phyloP scores from a whole-genome alignment of 1,140 invertebrate genomes.

The Drosophila triauraria region DNA sequence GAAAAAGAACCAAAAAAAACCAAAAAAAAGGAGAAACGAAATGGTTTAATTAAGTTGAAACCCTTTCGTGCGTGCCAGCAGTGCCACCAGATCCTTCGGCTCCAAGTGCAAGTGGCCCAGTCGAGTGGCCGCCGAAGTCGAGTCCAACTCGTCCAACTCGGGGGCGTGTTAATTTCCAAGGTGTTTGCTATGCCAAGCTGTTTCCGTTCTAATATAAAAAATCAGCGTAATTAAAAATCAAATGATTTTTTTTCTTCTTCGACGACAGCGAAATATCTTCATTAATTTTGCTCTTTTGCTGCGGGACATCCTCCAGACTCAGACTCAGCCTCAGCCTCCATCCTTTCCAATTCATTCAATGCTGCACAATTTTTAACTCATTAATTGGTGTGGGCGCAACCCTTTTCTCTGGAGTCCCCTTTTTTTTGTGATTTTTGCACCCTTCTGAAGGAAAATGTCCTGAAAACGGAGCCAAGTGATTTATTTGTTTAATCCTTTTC shows the following conservation, averaged over 20 bases:
- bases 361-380: slow-evolving; percentile 83
- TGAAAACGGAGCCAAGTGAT: slow-evolving; percentile 73
- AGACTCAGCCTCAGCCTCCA: not conserved
- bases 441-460: slow-evolving; percentile 53
- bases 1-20: slow-evolving; percentile 29
- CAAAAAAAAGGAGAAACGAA: slow-evolving; percentile 50
- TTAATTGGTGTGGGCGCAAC: slow-evolving; percentile 81
- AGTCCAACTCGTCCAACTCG: slow-evolving; percentile 10
- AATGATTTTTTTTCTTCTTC: slow-evolving; percentile 70
- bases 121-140: slow-evolving; percentile 27
- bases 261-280: slow-evolving; percentile 79
- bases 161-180: slow-evolving; percentile 78
- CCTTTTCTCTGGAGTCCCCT: slow-evolving; percentile 45
- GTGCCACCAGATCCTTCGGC: slow-evolving; percentile 1
- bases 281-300: slow-evolving; percentile 81
- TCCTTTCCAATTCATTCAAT: slow-evolving; percentile 73
- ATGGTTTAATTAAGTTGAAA: slow-evolving; percentile 85
- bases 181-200: slow-evolving; percentile 80
- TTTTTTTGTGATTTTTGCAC: not conserved
- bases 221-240: slow-evolving; percentile 85
- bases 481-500: slow-evolving; percentile 84
- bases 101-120: slow-evolving; percentile 64
- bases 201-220: slow-evolving; percentile 80
- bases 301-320: slow-evolving; percentile 20
- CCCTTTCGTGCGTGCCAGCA: slow-evolving; percentile 77